A percentile compares a stretch with the other conserved stretches of the same genome.
These are phyloP conservation scores for Leguminivora glycinivorella DNA, from an alignment of 1,140 invertebrate genomes.

Conservation along the genomic window DNA sequence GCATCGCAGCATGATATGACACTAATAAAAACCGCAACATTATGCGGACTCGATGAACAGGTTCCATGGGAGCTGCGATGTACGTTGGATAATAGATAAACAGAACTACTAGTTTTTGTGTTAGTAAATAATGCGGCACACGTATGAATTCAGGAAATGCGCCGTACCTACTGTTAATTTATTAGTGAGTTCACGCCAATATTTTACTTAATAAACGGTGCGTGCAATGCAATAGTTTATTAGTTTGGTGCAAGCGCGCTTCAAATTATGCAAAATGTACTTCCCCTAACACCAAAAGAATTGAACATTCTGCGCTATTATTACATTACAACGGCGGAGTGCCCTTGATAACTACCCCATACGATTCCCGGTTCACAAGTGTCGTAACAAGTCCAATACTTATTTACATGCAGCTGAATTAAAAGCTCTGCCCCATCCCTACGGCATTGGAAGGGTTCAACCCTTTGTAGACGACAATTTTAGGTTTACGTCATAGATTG, in stretches of 20 bases:
- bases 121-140: background rate
- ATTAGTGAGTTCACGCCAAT: background rate
- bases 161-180: background rate
- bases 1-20: slow-evolving; percentile 44
- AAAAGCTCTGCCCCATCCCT: slow-evolving; percentile 74
- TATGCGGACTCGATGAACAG: slow-evolving; percentile 32
- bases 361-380: slow-evolving; percentile 70
- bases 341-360: slow-evolving; percentile 73
- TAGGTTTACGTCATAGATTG: slow-evolving; percentile 62
- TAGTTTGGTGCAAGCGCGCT: background rate
- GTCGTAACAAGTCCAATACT: slow-evolving; percentile 76
- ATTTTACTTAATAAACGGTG: slow-evolving; percentile 28
- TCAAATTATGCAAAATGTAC: slow-evolving; percentile 23
- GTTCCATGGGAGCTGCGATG: slow-evolving; percentile 1
- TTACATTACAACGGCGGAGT: slow-evolving; percentile 72
- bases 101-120: background rate
- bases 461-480: slow-evolving; percentile 70
- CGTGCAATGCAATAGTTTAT: slow-evolving; percentile 18
- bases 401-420: slow-evolving; percentile 76
- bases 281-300: slow-evolving; percentile 54
- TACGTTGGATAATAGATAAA: slow-evolving; percentile 2
- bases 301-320: slow-evolving; percentile 70
- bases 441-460: slow-evolving; percentile 70
- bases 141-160: background rate
- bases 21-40: slow-evolving; percentile 48